These are phyloP conservation scores for Cherax destructor DNA, from an alignment of 1,140 invertebrate genomes.

Conservation along the genomic window DNA sequence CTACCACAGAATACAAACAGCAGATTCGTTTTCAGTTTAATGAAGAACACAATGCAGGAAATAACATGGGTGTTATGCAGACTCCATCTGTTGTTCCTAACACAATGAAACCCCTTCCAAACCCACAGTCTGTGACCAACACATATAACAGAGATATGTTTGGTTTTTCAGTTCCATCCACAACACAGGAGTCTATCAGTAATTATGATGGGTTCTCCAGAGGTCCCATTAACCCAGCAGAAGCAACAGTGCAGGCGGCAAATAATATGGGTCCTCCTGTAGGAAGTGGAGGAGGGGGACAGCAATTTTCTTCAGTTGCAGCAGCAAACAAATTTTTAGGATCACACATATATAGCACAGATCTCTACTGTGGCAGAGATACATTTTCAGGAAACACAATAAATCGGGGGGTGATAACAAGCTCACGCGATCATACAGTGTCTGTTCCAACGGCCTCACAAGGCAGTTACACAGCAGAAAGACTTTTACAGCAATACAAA, in stretches of 20 bases:
- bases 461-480: slow-evolving; percentile 20
- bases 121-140: slow-evolving; percentile 20
- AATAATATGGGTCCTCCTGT: background rate
- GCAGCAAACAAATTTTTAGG: slow-evolving; percentile 35
- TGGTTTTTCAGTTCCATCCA: slow-evolving; percentile 21
- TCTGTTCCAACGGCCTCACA: slow-evolving; percentile 9
- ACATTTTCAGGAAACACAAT: slow-evolving; percentile 23
- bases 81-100: background rate
- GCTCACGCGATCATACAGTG: slow-evolving; percentile 24
- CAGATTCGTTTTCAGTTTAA: slow-evolving; percentile 35
- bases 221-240: slow-evolving; percentile 17
- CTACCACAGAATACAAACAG: slow-evolving; percentile 31
- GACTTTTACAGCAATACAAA: slow-evolving; percentile 32
- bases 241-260: background rate
- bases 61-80: slow-evolving; percentile 27
- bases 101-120: background rate
- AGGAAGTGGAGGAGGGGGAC: slow-evolving; percentile 2
- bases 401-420: slow-evolving; percentile 35
- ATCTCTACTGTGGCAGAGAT: slow-evolving; percentile 19
- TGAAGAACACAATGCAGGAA: slow-evolving; percentile 2
- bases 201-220: slow-evolving; percentile 36
- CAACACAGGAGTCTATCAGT: slow-evolving; percentile 13
- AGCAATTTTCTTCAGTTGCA: slow-evolving; percentile 36
- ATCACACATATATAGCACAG: slow-evolving; percentile 5
- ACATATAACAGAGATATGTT: slow-evolving; percentile 31